Base-by-base conservation (phyloP, 2,113 vertebrate species). In the Salvelinus alpinus region DNA sequence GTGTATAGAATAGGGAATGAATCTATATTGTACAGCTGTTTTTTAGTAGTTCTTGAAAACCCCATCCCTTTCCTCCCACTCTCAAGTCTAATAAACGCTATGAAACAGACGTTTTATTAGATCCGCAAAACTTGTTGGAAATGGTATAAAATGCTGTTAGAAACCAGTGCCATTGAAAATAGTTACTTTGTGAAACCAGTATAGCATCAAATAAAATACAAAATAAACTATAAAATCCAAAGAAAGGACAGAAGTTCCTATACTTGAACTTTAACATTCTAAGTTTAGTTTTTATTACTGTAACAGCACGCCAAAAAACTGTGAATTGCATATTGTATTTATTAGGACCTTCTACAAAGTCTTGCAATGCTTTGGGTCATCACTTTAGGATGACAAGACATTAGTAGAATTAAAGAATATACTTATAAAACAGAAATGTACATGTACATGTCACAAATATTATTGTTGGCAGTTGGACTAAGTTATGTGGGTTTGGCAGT, bases 171-270 rank as follows among this genome's bases (percentile, higher is more conserved):
- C 70, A 73, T 84, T 88, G 80, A 87, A 92, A 91, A 88, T 86
- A 88, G 82, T 48, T 31, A 48, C 78, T 82, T 74, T 18, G 62
- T 85, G 80, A 87, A 88, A 88, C 78, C 85, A 88, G 78, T 82
- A 74, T 71, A 87, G 86, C 78, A 84, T 79, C 82, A 88, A 77
- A 91, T 92, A 89, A 92, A 92, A 86, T 6, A 75, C 62, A 70
- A 62, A 82, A 83, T 18, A 34, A 34, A 77, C 78, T 71, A 88
- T 90, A 91, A 92, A 88, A 77, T 1, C 54, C 64, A 72, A 74
- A 89, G 72, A 87, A 86, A 82, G 87, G 73, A 77, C 29, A 70
- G 69, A 70, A 73, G 86, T 90, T 90, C 88, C 87, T 89, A 83
- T 82, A 76, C 84, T 91, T 81, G 89, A 91, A 88, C 75, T 74